Evolutionary conservation across 2,888 invertebrate genomes (phyloP), one percentile per base, ranked within the genome.

Genomic region (Amiota minor): DNA sequence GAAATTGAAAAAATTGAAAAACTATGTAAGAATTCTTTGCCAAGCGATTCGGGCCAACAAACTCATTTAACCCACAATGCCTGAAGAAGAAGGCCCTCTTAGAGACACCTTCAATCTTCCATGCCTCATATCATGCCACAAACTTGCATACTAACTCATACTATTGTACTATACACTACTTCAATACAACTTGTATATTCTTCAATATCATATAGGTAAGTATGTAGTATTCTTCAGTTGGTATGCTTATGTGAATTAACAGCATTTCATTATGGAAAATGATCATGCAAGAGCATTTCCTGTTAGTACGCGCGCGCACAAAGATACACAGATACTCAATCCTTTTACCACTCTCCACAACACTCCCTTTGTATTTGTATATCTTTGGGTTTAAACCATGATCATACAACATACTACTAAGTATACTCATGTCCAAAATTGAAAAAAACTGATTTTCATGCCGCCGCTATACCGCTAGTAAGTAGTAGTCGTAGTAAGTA

Each of bases 201-300:
- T 59, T 69, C 53, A 16, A 12, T 16, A 16, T 53, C 53, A 16
- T 53, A 8, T 9, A 9, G 2, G 9, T 9, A 56, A 10, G 11
- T 20, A 12, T 59, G 18, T 20, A n/a, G 6, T 59, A 11, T 20
- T 23, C 18, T 20, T 23, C 59, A 11, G n/a, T 20, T 20, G 59
- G 16, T 59, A 12, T 59, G 77, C 70, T 75, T 81, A 76, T 78
- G 18, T n/a, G 79, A 35, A 35, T 35, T 35, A 35, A 35, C 35
- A 35, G 76, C 79, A 83, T 79, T 85, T 85, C 80, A 87, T 85
- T 85, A 85, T 86, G 87, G 87, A 87, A 83, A 87, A 85, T 87
- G 81, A 87, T 87, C 81, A 81, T 74, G 77, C 82, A 78, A 81
- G 84, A 85, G 86, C 79, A 85, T 86, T 84, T 86, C 84, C 84